Evolutionary conservation across 2,888 invertebrate species (phyloP).

Genomic region (Cenopis cana): DNA sequence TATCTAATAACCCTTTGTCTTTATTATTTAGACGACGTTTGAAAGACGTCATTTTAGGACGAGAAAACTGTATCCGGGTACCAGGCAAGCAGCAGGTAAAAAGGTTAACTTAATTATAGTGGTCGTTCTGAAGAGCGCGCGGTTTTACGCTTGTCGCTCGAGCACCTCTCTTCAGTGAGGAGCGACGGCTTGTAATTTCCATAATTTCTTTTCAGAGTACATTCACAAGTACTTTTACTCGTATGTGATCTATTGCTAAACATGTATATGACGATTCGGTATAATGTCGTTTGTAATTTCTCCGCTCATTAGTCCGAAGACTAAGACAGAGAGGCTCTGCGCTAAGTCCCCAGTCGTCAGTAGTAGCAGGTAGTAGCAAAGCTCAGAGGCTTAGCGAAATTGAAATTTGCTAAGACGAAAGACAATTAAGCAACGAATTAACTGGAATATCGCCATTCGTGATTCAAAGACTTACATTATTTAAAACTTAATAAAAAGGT

Average conservation of each 20-base stretch:
- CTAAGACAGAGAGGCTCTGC: constrained; percentile 52
- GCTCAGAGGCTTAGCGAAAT: constrained; percentile 49
- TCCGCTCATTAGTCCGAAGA: constrained; percentile 71
- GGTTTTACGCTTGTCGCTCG: constrained; percentile 59
- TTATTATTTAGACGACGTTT: constrained; percentile 18
- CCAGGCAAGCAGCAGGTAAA: constrained; percentile 58
- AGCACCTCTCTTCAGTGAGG: constrained; percentile 54
- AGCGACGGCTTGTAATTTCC: not conserved
- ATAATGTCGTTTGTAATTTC: constrained; percentile 63
- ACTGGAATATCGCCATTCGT: not conserved
- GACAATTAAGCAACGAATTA: constrained; percentile 6
- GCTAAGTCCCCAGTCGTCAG: constrained; percentile 59
- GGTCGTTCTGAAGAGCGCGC: constrained; percentile 50
- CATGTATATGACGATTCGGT: not conserved
- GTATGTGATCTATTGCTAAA: not conserved
- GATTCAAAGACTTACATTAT: not conserved
- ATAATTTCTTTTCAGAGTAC: not conserved
- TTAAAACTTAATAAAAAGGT: too few species aligned
- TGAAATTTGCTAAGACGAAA: constrained; percentile 50
- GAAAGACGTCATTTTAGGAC: not conserved
- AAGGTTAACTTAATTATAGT: constrained; percentile 68
- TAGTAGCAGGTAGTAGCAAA: not conserved
- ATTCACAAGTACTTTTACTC: not conserved
- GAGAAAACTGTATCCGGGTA: constrained; percentile 25
- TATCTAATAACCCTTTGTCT: constrained; percentile 11